These are phyloP conservation scores for Caenorhabditis sp. DNA, from an alignment of 2,888 invertebrate genomes.

Conservation along the genomic window DNA sequence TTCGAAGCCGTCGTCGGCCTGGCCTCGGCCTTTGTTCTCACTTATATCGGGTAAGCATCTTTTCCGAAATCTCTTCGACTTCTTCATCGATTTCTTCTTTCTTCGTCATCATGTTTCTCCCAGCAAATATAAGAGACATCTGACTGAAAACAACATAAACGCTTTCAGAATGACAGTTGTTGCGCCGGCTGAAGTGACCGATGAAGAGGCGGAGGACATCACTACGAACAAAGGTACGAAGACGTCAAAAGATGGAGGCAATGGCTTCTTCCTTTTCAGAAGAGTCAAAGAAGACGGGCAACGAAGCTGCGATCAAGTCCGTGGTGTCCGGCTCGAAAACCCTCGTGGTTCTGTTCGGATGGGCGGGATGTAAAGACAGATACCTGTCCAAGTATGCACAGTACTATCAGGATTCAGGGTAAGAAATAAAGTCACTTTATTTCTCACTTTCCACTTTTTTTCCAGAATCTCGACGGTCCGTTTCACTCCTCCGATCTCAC, in stretches of 20 bases:
- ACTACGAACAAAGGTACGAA: conserved; percentile 33
- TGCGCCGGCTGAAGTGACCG: conserved; percentile 49
- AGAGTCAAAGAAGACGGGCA: conserved; percentile 29
- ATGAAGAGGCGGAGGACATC: conserved; percentile 49
- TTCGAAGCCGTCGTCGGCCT: conserved; percentile 42
- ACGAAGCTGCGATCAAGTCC: conserved; percentile 37
- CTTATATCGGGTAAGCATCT: conserved; percentile 46
- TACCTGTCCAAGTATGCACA: conserved; percentile 87
- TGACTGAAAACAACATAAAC: background rate
- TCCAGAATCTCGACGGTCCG: conserved; percentile 71
- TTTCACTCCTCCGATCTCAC: conserved; percentile 75
- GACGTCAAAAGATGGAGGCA: too few relatives aligned
- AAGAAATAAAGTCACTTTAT: conserved; percentile 76
- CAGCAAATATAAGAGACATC: too few relatives aligned
- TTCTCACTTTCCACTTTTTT: background rate
- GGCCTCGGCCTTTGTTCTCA: conserved; percentile 26
- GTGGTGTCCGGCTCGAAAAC: conserved; percentile 77
- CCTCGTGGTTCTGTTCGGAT: conserved; percentile 86
- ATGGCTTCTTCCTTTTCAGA: too few relatives aligned
- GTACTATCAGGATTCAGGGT: conserved; percentile 87
- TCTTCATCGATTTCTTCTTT: conserved; percentile 2
- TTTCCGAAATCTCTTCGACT: background rate
- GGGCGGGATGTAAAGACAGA: conserved; percentile 88
- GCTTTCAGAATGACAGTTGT: conserved; percentile 47
- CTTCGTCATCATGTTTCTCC: background rate